phyloP scores from a whole-genome alignment of 2,888 invertebrate species.

The Napeogenes inachia region DNA sequence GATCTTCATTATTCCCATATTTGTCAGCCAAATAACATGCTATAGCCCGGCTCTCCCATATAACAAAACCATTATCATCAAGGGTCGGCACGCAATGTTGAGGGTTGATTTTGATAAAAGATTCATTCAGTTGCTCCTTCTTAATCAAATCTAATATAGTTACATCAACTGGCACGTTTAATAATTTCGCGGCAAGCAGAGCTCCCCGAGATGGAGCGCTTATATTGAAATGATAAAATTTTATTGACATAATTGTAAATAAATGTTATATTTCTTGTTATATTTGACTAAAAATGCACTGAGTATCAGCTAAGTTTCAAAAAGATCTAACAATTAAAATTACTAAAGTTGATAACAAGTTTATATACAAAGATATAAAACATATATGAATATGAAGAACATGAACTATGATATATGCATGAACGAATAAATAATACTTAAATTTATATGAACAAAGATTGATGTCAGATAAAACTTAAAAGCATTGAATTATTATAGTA shows the following conservation, averaged over 20 bases:
- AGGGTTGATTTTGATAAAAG: slow-evolving; percentile 79
- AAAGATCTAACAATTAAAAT: too few species aligned
- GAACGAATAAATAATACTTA: too few species aligned
- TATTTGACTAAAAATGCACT: too few species aligned
- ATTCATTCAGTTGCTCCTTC: slow-evolving; percentile 77
- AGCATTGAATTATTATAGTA: too few species aligned
- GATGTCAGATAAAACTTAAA: too few species aligned
- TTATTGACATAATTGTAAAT: slow-evolving; percentile 32
- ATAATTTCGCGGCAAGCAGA: slow-evolving; percentile 75
- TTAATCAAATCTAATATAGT: slow-evolving; percentile 75
- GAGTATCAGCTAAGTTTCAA: too few species aligned
- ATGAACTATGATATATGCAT: too few species aligned
- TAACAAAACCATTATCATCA: slow-evolving; percentile 79
- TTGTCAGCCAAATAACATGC: slow-evolving; percentile 79
- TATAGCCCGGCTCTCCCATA: slow-evolving; percentile 84
- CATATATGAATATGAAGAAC: too few species aligned
- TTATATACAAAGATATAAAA: too few species aligned
- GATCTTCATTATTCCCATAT: slow-evolving; percentile 76
- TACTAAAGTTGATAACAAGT: too few species aligned
- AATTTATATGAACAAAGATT: too few species aligned
- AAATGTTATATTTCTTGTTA: too few species aligned
- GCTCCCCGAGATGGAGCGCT: slow-evolving; percentile 81
- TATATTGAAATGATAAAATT: slow-evolving; percentile 78
- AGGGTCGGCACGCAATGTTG: slow-evolving; percentile 83
- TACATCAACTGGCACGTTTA: slow-evolving; percentile 71